These are phyloP conservation scores for Willowsia nigromaculata DNA, from an alignment of 2,888 invertebrate genomes.

Conservation along the genomic window DNA sequence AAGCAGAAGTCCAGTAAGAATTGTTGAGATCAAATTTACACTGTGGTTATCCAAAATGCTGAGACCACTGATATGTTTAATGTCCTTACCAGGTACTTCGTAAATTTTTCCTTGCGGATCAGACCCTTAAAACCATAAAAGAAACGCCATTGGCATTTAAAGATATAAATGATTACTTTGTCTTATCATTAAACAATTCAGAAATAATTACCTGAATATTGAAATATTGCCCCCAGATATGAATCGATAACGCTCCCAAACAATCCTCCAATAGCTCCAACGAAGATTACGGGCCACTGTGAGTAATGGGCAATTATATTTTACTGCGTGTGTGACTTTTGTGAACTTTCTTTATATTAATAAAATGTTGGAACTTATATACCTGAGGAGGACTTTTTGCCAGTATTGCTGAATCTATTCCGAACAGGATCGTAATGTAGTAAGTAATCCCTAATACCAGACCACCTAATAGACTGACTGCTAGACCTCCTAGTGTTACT, in stretches of 20 bases:
- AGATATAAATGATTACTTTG: neutral
- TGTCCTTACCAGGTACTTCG: constrained; percentile 85
- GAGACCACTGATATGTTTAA: constrained; percentile 88
- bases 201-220: constrained; percentile 86
- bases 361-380: neutral
- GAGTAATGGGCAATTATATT: too few relatives aligned
- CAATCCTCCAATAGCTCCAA: constrained; percentile 88
- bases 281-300: constrained; percentile 88
- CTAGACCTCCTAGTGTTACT: constrained; percentile 84
- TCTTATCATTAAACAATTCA: neutral
- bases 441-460: constrained; percentile 86
- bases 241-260: constrained; percentile 92
- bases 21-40: constrained; percentile 90
- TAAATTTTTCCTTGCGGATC: constrained; percentile 81
- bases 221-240: constrained; percentile 90
- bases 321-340: neutral
- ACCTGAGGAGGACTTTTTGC: constrained; percentile 83
- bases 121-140: constrained; percentile 53
- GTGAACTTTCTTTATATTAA: neutral
- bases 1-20: constrained; percentile 87
- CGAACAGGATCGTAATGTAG: constrained; percentile 85
- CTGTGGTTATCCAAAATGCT: constrained; percentile 91
- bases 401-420: constrained; percentile 84
- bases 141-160: too few relatives aligned
- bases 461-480: constrained; percentile 86